Base-by-base conservation (phyloP, 2,113 vertebrate genomes). In the Eulacestoma nigropectus region DNA sequence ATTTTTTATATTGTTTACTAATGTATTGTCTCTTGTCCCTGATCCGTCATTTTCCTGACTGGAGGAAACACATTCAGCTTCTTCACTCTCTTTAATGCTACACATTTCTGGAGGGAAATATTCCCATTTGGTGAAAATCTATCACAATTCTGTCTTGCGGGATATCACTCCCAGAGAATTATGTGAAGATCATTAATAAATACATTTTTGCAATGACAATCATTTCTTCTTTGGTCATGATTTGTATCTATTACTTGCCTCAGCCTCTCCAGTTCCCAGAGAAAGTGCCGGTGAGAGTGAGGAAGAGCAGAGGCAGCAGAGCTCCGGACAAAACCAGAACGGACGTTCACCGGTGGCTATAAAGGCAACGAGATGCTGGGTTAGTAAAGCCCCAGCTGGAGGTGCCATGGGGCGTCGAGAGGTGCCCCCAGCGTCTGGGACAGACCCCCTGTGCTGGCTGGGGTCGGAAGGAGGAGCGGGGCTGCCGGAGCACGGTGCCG, bases 1-100 rank as follows among this genome's bases (percentile, higher is more conserved):
- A 95, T 97, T 95, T 96, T 95, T 97, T 94, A 93, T 94, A 95
- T 96, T 96, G 95, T 96, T 97, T 97, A 94, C 95, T 95, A 96
- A 97, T 95, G 94, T 95, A 91, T 96, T 93, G 96, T 96, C 92
- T 92, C 84, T 97, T 84, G 89, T 95, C 93, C 95, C 94, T 93
- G 96, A 97, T 97, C 96, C 95, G 93, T 96, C 96, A 96, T 95
- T 92, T 96, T 80, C 73, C 83, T 92, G 95, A 95, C 94, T 97
- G 91, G 87, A 92, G 95, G 94, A 97, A 95, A 96, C 84, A 94
- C 77, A 92, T 94, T 93, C 76, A 56, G 96, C 62, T 87, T 70
- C 96, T 95, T 95, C 84, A 15, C 90, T 95, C 56, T 79, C 92
- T 97, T 97, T 97, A 95, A 96, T 96, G 96, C 95, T 96, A 89